These are phyloP conservation scores for Tanypteryx hageni DNA, from an alignment of 2,888 invertebrate species.

Conservation along the genomic window DNA sequence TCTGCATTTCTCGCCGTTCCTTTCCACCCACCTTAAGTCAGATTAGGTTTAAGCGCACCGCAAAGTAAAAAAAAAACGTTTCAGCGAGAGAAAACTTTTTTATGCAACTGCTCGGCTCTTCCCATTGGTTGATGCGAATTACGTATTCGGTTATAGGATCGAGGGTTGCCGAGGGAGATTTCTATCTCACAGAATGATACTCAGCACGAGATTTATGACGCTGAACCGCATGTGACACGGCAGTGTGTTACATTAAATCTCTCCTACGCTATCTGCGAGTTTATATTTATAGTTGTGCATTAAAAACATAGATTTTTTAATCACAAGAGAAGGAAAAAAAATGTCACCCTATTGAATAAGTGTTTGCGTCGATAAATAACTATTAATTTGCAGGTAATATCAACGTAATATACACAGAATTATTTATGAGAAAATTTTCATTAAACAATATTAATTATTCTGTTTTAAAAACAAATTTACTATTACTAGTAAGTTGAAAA, in stretches of 20 bases:
- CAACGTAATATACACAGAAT: background rate
- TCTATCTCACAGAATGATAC: background rate
- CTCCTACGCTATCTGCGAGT: background rate
- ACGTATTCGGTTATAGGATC: background rate
- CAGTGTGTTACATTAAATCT: background rate
- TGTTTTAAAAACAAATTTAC: too few relatives aligned
- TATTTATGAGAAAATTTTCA: too few relatives aligned
- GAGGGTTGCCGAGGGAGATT: background rate
- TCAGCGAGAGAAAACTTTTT: background rate
- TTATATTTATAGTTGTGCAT: background rate
- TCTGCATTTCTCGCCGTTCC: constrained; percentile 40
- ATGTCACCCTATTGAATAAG: too few relatives aligned
- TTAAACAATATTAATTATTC: too few relatives aligned
- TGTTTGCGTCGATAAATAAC: background rate
- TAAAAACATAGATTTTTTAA: background rate
- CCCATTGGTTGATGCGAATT: background rate
- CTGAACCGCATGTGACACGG: background rate
- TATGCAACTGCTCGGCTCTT: constrained; percentile 9
- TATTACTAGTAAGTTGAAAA: too few relatives aligned
- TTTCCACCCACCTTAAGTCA: constrained; percentile 34
- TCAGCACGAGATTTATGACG: too few relatives aligned
- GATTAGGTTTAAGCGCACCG: constrained; percentile 27
- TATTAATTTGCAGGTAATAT: background rate
- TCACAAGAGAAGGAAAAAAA: too few relatives aligned
- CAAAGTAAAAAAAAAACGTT: background rate